Conservation (phyloP, 2,888 invertebrate species). For the Drosophila anceps region DNA sequence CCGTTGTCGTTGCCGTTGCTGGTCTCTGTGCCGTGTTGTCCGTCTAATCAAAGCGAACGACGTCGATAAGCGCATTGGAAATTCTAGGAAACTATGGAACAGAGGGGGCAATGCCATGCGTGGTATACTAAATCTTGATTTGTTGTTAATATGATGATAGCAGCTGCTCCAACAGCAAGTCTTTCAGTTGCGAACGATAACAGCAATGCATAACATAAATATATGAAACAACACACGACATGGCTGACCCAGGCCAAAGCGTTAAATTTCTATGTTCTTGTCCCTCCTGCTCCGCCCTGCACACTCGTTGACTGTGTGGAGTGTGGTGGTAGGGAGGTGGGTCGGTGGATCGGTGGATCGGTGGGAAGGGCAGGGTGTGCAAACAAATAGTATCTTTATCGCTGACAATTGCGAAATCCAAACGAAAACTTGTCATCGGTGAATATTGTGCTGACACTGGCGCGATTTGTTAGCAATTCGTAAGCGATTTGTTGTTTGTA, state of each 20-base stretch:
- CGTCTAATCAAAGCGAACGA: constrained; percentile 50
- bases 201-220: constrained; percentile 28
- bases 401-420: constrained; percentile 76
- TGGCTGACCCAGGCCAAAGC: constrained; percentile 37
- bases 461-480: constrained; percentile 51
- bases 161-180: constrained; percentile 23
- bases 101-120: constrained; percentile 46
- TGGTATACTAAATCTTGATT: constrained; percentile 25
- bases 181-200: constrained; percentile 34
- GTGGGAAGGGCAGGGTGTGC: constrained; percentile 16
- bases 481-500: constrained; percentile 41
- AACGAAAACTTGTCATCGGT: constrained; percentile 78
- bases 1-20: constrained; percentile 2
- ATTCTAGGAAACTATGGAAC: constrained; percentile 11
- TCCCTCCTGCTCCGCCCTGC: constrained; percentile 28
- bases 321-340: constrained; percentile 5
- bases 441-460: constrained; percentile 71
- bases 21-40: constrained; percentile 28
- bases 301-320: constrained; percentile 19
- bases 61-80: constrained; percentile 46
- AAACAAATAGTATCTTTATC: constrained; percentile 69
- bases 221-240: constrained; percentile 13
- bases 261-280: constrained; percentile 71
- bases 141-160: constrained; percentile 56
- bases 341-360: neutral